phyloP scores from a whole-genome alignment of 1,140 invertebrate genomes.

The Euura lappo region DNA sequence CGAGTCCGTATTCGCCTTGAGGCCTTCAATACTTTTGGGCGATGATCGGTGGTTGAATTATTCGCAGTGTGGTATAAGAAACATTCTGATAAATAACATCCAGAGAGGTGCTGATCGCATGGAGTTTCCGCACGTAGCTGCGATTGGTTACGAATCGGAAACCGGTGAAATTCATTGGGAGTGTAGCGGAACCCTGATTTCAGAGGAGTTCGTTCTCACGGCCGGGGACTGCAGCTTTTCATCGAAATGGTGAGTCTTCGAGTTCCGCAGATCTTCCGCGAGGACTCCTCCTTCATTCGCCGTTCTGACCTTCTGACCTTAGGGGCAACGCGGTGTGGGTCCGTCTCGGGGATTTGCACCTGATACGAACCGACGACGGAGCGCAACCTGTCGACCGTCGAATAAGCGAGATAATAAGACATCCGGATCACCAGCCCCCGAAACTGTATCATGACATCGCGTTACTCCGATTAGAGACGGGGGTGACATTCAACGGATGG shows the following conservation, averaged over 20 bases:
- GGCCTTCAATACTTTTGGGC: constrained; percentile 29
- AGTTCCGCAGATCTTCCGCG: no score
- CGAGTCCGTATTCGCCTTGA: constrained; percentile 34
- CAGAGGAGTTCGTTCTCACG: constrained; percentile 57
- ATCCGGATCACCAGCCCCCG: constrained; percentile 58
- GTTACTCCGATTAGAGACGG: constrained; percentile 55
- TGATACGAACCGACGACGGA: constrained; percentile 53
- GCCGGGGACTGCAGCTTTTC: constrained; percentile 59
- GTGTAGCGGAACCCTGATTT: constrained; percentile 63
- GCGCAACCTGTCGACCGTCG: constrained; percentile 51
- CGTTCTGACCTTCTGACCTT: constrained; percentile 7
- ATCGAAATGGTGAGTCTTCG: constrained; percentile 31
- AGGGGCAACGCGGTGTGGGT: constrained; percentile 46
- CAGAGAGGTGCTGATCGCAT: constrained; percentile 46
- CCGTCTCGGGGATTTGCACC: constrained; percentile 62
- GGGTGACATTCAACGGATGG: constrained; percentile 57
- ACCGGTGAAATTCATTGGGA: constrained; percentile 28
- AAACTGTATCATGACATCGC: constrained; percentile 65
- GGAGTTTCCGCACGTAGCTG: constrained; percentile 60
- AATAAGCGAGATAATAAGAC: constrained; percentile 53
- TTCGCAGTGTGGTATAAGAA: constrained; percentile 42
- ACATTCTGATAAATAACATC: constrained; percentile 50
- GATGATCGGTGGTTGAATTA: constrained; percentile 33
- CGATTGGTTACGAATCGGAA: constrained; percentile 36
- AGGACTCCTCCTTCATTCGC: no score